Percentiles rank a stretch among this genome's conserved stretches.
phyloP scores from a whole-genome alignment of 2,888 invertebrate genomes.

The Coelinius sp. region DNA sequence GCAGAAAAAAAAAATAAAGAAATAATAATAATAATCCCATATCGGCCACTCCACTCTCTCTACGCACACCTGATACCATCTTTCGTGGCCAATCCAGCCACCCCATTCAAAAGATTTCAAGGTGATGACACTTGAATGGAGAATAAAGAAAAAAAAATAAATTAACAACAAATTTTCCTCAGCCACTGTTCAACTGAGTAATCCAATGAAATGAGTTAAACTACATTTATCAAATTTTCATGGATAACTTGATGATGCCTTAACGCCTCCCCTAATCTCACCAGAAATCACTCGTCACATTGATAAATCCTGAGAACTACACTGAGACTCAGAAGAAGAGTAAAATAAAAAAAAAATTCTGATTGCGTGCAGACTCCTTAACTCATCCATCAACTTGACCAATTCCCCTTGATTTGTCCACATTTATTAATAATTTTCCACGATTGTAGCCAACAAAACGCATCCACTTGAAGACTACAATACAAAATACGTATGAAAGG shows the following conservation, averaged over 20 bases:
- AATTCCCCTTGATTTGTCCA: slow-evolving; percentile 7
- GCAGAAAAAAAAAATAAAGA: slow-evolving; percentile 44
- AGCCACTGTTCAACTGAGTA: neutral
- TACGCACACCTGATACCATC: slow-evolving; percentile 43
- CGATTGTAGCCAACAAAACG: neutral
- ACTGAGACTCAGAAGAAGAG: neutral
- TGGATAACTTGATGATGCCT: slow-evolving; percentile 12
- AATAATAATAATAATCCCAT: slow-evolving; percentile 46
- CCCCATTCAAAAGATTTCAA: neutral
- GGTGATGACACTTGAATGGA: neutral
- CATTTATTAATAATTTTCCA: slow-evolving; percentile 7
- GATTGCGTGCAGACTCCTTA: slow-evolving; percentile 2
- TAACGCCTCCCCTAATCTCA: slow-evolving; percentile 6
- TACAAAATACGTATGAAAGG: slow-evolving; percentile 51
- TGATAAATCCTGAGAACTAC: neutral
- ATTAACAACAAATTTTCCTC: neutral
- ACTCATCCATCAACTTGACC: neutral
- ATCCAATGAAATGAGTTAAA: slow-evolving; percentile 13
- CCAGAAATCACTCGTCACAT: neutral
- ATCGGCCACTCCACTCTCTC: slow-evolving; percentile 65
- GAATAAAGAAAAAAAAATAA: neutral
- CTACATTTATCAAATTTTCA: slow-evolving; percentile 15
- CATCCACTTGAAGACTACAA: slow-evolving; percentile 11
- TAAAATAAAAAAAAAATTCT: slow-evolving; percentile 1
- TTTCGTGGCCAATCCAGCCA: neutral